Evolutionary conservation across 2,797 vertebrate species (phyloP).

Genomic region (Ctenochaetus hawaiiensis): DNA sequence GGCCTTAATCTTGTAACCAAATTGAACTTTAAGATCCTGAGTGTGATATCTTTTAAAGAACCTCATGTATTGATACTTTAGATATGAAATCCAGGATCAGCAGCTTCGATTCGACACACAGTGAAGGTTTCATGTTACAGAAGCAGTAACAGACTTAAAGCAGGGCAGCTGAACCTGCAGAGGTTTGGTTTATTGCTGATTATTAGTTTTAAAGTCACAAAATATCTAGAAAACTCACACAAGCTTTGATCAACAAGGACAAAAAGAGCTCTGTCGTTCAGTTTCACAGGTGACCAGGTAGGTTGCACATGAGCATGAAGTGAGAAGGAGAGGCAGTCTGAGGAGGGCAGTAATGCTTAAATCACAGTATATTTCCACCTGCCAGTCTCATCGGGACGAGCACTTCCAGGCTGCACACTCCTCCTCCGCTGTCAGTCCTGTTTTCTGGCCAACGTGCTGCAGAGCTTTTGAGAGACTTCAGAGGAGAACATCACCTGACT

Average conservation of each 20-base stretch:
- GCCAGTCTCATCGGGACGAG: conserved; percentile 40
- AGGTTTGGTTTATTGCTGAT: neutral
- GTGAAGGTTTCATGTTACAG: too few relatives aligned
- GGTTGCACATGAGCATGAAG: conserved; percentile 25
- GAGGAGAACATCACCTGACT: conserved; percentile 72
- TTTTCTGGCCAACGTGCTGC: conserved; percentile 53
- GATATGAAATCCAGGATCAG: too few relatives aligned
- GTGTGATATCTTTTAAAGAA: too few relatives aligned
- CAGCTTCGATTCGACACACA: too few relatives aligned
- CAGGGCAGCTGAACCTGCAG: neutral
- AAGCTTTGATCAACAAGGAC: neutral
- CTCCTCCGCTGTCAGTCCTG: conserved; percentile 48
- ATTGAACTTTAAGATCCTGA: too few relatives aligned
- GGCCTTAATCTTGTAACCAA: too few relatives aligned
- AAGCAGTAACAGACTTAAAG: too few relatives aligned
- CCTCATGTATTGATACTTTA: too few relatives aligned
- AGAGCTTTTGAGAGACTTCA: conserved; percentile 67
- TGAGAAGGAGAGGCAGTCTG: conserved; percentile 44
- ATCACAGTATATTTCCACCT: conserved; percentile 62
- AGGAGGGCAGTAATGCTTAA: conserved; percentile 40
- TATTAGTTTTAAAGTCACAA: neutral
- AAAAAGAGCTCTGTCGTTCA: neutral
- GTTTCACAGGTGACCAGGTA: conserved; percentile 3
- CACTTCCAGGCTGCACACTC: conserved; percentile 32
- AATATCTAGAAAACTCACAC: conserved; percentile 4